phyloP scores from a whole-genome alignment of 2,888 invertebrate genomes.

The Cheilosia grossa region DNA sequence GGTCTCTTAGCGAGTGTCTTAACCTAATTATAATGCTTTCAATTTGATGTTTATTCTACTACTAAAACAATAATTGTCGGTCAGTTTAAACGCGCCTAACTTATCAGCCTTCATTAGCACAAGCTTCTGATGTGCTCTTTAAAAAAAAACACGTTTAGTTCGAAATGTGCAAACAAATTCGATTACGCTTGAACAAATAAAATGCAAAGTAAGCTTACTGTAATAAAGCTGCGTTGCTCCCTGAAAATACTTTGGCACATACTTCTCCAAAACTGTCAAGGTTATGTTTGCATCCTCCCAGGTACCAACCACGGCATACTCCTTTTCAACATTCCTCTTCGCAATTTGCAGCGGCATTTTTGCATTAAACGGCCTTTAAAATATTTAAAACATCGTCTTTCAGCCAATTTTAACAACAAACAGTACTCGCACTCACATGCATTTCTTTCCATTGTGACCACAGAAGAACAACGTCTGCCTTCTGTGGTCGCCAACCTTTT shows the following conservation, averaged over 20 bases:
- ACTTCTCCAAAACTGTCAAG: slow-evolving; percentile 90
- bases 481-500: slow-evolving; percentile 93
- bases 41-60: too few relatives aligned
- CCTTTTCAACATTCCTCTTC: slow-evolving; percentile 90
- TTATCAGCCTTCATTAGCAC: too few relatives aligned
- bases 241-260: slow-evolving; percentile 91
- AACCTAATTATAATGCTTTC: too few relatives aligned
- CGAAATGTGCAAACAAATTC: too few relatives aligned
- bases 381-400: neutral
- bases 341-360: slow-evolving; percentile 91
- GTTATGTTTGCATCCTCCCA: slow-evolving; percentile 93
- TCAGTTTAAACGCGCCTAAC: too few relatives aligned
- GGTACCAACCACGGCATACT: slow-evolving; percentile 93
- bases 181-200: too few relatives aligned
- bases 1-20: too few relatives aligned
- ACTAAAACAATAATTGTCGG: too few relatives aligned
- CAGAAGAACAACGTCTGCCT: slow-evolving; percentile 95
- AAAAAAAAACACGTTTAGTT: too few relatives aligned
- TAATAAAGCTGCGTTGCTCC: slow-evolving; percentile 88
- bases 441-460: slow-evolving; percentile 90
- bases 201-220: slow-evolving; percentile 82
- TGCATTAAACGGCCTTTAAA: slow-evolving; percentile 91
- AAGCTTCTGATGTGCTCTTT: too few relatives aligned
- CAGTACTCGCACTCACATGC: slow-evolving; percentile 87
- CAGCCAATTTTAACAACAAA: neutral